Percentiles rank a stretch among this genome's conserved stretches.
phyloP scores from a whole-genome alignment of 2,797 vertebrate genomes.

The Toxotes lorentzi region DNA sequence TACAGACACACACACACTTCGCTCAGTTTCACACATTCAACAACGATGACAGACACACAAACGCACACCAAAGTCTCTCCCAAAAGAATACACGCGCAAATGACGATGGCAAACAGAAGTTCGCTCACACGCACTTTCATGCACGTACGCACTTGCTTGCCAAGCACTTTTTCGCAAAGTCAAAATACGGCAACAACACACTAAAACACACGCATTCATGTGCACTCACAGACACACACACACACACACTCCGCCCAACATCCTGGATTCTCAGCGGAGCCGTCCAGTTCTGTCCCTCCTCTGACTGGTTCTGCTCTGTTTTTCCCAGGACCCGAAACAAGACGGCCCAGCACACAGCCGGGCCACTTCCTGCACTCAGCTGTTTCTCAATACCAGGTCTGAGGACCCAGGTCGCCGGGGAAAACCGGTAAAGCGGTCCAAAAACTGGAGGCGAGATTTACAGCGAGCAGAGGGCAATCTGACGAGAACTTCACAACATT shows the following conservation, averaged over 20 bases:
- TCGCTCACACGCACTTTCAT: conserved; percentile 9
- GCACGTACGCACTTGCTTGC: conserved; percentile 32
- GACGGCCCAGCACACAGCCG: conserved; percentile 21
- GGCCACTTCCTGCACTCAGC: conserved; percentile 25
- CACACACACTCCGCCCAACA: conserved; percentile 46
- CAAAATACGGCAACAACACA: conserved; percentile 19
- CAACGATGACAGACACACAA: conserved; percentile 39
- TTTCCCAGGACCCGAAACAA: conserved; percentile 67
- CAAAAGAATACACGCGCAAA: conserved; percentile 15
- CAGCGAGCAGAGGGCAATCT: neutral
- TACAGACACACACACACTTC: conserved; percentile 31
- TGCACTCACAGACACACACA: neutral
- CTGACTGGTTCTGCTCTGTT: conserved; percentile 43
- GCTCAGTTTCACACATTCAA: conserved; percentile 66
- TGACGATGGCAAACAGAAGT: conserved; percentile 15
- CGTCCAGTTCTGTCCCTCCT: conserved; percentile 60
- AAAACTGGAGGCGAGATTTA: neutral
- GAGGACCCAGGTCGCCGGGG: neutral
- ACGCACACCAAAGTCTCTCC: conserved; percentile 20
- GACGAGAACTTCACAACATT: no score
- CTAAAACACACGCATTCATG: neutral
- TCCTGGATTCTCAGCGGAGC: conserved; percentile 54
- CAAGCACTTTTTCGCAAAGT: conserved; percentile 41
- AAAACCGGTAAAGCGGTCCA: no score
- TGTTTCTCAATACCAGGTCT: conserved; percentile 20